Evolutionary conservation across 1,140 invertebrate species (phyloP), one percentile per base, ranked within the genome.

Genomic region (Heliothis virescens): DNA sequence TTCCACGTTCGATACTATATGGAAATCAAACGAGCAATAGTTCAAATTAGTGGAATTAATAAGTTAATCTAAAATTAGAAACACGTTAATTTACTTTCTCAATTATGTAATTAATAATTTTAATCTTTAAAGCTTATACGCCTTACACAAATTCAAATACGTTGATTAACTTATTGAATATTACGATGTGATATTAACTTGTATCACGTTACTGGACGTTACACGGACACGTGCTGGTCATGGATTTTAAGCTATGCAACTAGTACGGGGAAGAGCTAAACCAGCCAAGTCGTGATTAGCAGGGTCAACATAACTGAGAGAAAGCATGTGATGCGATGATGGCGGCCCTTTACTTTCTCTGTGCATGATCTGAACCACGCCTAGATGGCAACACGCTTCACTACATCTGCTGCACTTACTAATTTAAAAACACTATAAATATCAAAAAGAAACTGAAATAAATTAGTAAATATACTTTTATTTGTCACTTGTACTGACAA

Each of bases 321-420:
- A 93, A 93, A 93, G 90, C 89, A 84, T 79, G 73, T 79, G 65
- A 82, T 78, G 71, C 55, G 63, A 76, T 83, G 81, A 82, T 67
- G 83, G 52, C 60, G 83, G 86, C 88, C 87, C 88, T 90, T 88
- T 91, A 91, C 91, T 92, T 92, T 91, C 90, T 91, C 90, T 82
- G 76, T 67, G 83, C 81, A 80, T 83, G 80, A 65, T 76, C 59
- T 63, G 69, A 60, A 80, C 80, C 84, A 82, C 85, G 71, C 79
- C 82, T 85, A 76, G 60, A 47, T 69, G 78, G 53, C 5, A 73
- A 74, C 53, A 76, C 50, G 77, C 76, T 75, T 80, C 76, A 67
- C 65, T 74, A 79, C 80, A 63, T 50, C 67, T 47, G 48, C 26
- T 55, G 26, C 48, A 18, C 62, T 77, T 65, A 63, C 48, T 18